These are phyloP conservation scores for Vannuccia rotundouncinata DNA, from an alignment of 2,888 invertebrate species.

Conservation along the genomic window DNA sequence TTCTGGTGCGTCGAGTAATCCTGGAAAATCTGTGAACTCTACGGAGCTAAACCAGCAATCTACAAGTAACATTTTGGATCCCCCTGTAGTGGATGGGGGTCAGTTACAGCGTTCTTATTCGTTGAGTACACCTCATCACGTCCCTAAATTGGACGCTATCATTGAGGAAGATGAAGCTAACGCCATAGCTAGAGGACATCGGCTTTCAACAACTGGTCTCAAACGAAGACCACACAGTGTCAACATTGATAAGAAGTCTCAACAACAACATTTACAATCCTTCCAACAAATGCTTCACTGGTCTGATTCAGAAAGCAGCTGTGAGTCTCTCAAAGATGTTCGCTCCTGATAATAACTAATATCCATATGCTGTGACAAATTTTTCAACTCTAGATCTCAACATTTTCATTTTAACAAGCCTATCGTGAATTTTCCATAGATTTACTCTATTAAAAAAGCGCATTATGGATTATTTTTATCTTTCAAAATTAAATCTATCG, in stretches of 20 bases:
- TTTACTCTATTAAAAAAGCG: too few relatives aligned
- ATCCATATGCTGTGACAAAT: background rate
- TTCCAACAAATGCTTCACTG: background rate
- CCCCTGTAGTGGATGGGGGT: background rate
- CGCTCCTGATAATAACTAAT: background rate
- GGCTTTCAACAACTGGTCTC: background rate
- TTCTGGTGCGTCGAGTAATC: too few relatives aligned
- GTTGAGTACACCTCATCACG: conserved; percentile 30
- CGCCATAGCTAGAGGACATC: background rate
- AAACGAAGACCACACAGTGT: background rate
- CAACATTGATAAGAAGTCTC: background rate
- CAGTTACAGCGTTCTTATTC: background rate
- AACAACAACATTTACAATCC: background rate
- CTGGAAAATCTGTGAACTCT: too few relatives aligned
- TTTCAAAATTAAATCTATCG: too few relatives aligned
- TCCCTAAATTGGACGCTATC: conserved; percentile 31
- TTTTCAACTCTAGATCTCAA: too few relatives aligned
- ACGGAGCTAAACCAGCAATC: too few relatives aligned
- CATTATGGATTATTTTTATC: too few relatives aligned
- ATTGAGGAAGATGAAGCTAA: conserved; percentile 27
- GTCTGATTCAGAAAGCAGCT: conserved; percentile 6
- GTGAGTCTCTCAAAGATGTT: background rate
- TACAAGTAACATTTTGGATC: background rate
- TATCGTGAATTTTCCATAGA: too few relatives aligned
- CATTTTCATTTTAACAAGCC: too few relatives aligned